These are phyloP conservation scores for Celastrina argiolus DNA, from an alignment of 2,888 invertebrate species.

Conservation along the genomic window DNA sequence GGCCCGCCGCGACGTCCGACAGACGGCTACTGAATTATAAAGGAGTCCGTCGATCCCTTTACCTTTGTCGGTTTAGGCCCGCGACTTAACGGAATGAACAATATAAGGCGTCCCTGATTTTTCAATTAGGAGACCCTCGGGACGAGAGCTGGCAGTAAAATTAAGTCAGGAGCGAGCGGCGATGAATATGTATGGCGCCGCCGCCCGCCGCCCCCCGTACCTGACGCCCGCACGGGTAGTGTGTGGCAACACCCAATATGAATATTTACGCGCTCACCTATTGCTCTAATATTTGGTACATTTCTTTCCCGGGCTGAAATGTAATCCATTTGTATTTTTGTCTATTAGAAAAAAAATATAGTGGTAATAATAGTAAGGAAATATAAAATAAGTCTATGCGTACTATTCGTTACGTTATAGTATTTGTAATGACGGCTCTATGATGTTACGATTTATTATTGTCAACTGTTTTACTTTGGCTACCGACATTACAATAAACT, in stretches of 20 bases:
- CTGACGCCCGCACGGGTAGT: not conserved
- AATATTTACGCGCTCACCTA: not conserved
- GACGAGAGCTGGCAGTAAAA: not conserved
- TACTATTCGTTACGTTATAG: too few species aligned
- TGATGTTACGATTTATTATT: too few species aligned
- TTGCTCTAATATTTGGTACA: not conserved
- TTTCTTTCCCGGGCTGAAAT: not conserved
- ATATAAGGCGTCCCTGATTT: not conserved
- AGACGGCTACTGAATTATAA: not conserved
- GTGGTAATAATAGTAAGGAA: too few species aligned
- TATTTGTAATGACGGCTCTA: too few species aligned
- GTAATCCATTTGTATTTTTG: too few species aligned
- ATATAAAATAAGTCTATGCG: too few species aligned
- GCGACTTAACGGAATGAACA: not conserved
- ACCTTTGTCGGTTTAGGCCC: not conserved
- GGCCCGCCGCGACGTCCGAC: too few species aligned
- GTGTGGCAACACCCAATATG: not conserved
- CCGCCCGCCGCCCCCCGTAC: not conserved
- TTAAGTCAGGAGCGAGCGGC: conserved; percentile 4
- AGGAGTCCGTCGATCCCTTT: not conserved
- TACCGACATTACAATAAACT: too few species aligned
- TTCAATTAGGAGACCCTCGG: conserved; percentile 9
- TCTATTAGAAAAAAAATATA: too few species aligned
- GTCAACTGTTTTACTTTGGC: too few species aligned
- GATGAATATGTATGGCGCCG: conserved; percentile 1